A percentile compares a stretch with the other conserved stretches of the same genome.
Conservation (phyloP, 2,113 vertebrate species). For the Ifrita kowaldi region DNA sequence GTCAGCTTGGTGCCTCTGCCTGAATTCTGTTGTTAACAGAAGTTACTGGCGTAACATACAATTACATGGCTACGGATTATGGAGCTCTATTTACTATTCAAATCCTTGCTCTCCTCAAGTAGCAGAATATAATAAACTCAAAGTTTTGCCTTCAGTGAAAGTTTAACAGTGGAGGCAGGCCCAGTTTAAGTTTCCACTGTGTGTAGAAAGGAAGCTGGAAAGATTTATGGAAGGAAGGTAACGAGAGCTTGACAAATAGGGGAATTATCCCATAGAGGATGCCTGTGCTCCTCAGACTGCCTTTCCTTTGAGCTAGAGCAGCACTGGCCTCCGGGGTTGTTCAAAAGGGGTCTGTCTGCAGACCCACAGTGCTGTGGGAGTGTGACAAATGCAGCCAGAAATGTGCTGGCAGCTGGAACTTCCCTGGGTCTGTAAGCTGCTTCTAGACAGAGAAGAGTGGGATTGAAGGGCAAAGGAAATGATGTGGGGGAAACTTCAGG, state of each 20-base stretch:
- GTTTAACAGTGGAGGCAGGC: neutral
- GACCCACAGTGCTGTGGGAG: neutral
- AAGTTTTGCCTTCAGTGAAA: neutral
- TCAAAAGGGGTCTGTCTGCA: neutral
- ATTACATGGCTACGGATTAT: neutral
- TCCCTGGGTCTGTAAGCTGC: neutral
- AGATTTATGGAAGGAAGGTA: constrained; percentile 45
- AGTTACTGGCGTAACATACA: neutral
- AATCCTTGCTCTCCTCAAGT: neutral
- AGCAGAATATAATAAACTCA: neutral
- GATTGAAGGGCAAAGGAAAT: neutral
- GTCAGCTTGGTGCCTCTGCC: constrained; percentile 8
- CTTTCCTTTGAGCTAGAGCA: neutral
- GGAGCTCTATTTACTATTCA: neutral
- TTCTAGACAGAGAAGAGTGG: neutral
- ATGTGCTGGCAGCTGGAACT: neutral
- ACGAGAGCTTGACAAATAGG: neutral
- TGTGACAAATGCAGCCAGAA: neutral
- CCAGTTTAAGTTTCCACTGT: neutral
- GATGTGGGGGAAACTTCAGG: neutral
- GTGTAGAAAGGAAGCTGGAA: neutral
- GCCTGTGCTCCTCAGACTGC: neutral
- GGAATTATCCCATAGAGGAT: neutral
- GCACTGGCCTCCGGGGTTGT: neutral
- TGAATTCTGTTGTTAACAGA: neutral